A percentile compares a stretch with the other conserved stretches of the same genome.
Conservation (phyloP, 1,140 invertebrate species). For the Sycophila sp. region DNA sequence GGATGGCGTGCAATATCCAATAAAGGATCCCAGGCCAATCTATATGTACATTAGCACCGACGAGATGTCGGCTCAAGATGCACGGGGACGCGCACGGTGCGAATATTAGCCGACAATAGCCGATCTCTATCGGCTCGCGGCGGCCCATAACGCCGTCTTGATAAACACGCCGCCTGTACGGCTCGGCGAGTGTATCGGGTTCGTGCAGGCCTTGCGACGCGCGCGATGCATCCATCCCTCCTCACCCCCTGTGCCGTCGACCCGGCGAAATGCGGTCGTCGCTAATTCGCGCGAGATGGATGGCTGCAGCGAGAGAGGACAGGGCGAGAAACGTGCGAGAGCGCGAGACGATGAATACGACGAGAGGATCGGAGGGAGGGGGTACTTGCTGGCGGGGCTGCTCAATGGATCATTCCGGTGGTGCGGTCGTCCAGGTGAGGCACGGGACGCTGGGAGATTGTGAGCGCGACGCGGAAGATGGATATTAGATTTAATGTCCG, state of each 20-base stretch:
- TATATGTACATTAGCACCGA: constrained; percentile 15
- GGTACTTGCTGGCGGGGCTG: no score
- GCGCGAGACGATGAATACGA: no score
- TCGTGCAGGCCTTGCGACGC: neutral
- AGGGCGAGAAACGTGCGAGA: neutral
- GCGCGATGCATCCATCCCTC: neutral
- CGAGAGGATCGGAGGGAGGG: no score
- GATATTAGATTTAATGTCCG: no score
- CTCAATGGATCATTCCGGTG: no score
- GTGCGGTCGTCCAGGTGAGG: no score
- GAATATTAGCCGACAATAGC: constrained; percentile 34
- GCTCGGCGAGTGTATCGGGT: neutral
- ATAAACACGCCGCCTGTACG: neutral
- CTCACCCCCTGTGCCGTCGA: no score
- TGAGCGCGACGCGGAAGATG: no score
- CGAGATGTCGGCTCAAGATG: constrained; percentile 27
- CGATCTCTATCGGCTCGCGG: constrained; percentile 9
- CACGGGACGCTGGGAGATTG: no score
- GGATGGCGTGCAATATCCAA: constrained; percentile 18
- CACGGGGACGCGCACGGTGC: neutral
- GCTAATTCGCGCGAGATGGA: neutral
- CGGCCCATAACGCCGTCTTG: constrained; percentile 18
- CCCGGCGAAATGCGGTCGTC: neutral
- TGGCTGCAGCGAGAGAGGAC: neutral
- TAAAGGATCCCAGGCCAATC: constrained; percentile 2